phyloP scores from a whole-genome alignment of 2,888 invertebrate genomes.

The Mythimna pallens region DNA sequence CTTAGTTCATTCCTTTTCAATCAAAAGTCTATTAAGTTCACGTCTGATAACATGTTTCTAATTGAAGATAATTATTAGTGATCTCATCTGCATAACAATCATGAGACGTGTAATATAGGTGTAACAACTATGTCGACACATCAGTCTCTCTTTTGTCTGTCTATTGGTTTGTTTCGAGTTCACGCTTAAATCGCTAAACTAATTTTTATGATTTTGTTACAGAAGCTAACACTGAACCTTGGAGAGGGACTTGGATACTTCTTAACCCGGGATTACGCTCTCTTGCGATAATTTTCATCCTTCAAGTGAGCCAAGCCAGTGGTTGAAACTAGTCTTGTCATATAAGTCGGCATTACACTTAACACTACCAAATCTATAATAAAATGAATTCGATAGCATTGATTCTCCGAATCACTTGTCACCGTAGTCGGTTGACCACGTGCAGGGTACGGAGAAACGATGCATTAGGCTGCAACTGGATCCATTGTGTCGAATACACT shows the following conservation, averaged over 20 bases:
- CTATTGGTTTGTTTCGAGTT: neutral
- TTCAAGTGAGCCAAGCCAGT: neutral
- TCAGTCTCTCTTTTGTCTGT: neutral
- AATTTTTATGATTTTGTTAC: neutral
- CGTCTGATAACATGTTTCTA: slow-evolving; percentile 7
- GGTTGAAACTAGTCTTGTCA: neutral
- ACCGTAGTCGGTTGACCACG: slow-evolving; percentile 47
- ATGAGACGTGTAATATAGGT: neutral
- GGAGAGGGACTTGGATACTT: too few species aligned
- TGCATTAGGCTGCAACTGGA: slow-evolving; percentile 60
- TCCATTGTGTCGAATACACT: slow-evolving; percentile 45
- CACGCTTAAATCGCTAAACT: neutral
- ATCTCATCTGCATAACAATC: slow-evolving; percentile 26
- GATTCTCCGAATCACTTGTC: slow-evolving; percentile 65
- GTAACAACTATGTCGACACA: neutral
- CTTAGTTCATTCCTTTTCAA: slow-evolving; percentile 12
- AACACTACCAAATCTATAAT: slow-evolving; percentile 18
- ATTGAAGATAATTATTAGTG: slow-evolving; percentile 5
- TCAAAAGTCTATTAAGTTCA: slow-evolving; percentile 13
- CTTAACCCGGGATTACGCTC: too few species aligned
- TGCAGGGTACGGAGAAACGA: slow-evolving; percentile 66
- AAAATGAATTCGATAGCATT: slow-evolving; percentile 55
- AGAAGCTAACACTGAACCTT: too few species aligned
- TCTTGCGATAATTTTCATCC: neutral
- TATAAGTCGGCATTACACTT: slow-evolving; percentile 22